phyloP scores from a whole-genome alignment of 1,140 invertebrate genomes.

The Leptinotarsa lineolata region DNA sequence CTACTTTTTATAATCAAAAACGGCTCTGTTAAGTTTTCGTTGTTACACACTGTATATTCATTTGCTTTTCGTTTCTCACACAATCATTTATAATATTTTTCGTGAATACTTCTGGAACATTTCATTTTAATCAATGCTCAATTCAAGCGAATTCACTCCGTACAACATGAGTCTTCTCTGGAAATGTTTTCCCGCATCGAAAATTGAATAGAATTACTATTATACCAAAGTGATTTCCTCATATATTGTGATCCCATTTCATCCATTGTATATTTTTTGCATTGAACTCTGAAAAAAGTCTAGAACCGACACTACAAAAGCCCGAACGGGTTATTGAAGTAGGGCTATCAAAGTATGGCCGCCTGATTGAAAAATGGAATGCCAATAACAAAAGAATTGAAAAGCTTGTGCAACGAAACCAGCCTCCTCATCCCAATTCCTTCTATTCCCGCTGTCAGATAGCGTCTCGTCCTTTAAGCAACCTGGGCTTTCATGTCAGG shows the following conservation, averaged over 20 bases:
- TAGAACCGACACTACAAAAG: slow-evolving; percentile 20
- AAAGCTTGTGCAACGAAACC: slow-evolving; percentile 10
- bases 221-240: background rate
- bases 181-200: too few species aligned
- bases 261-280: slow-evolving; percentile 11
- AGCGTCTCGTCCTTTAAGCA: slow-evolving; percentile 10
- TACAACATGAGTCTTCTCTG: too few species aligned
- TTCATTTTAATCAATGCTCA: too few species aligned
- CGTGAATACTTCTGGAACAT: too few species aligned
- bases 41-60: too few species aligned
- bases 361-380: slow-evolving; percentile 28
- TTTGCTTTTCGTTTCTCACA: too few species aligned
- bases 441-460: slow-evolving; percentile 11
- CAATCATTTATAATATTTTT: too few species aligned
- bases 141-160: too few species aligned
- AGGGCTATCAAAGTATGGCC: slow-evolving; percentile 11
- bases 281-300: background rate
- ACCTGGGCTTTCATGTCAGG: slow-evolving; percentile 14
- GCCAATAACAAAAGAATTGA: slow-evolving; percentile 28
- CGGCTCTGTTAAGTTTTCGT: too few species aligned
- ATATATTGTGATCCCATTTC: slow-evolving; percentile 6
- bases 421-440: slow-evolving; percentile 12
- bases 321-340: slow-evolving; percentile 15
- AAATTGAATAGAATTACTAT: too few species aligned
- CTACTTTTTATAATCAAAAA: too few species aligned